Evolutionary conservation across 2,888 invertebrate species (phyloP).

Genomic region (Rhagonycha fulva): DNA sequence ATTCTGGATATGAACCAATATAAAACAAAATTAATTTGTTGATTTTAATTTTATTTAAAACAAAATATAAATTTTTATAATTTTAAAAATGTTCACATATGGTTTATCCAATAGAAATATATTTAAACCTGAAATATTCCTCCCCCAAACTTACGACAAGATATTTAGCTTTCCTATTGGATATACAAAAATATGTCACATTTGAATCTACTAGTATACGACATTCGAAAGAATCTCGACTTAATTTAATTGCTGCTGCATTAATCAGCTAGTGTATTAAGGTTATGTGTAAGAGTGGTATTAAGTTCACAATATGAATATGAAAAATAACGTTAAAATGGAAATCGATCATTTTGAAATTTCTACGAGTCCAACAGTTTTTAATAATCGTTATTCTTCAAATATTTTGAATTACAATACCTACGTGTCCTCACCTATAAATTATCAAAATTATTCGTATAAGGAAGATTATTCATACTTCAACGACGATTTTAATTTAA

Average conservation of each 20-base stretch:
- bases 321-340: constrained; percentile 37
- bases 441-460: neutral
- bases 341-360: constrained; percentile 35
- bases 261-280: constrained; percentile 29
- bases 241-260: constrained; percentile 38
- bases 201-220: constrained; percentile 35
- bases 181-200: constrained; percentile 38
- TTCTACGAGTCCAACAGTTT: constrained; percentile 25
- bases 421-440: constrained; percentile 15
- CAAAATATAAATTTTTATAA: neutral
- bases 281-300: constrained; percentile 18
- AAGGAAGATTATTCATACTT: neutral
- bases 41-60: too few relatives aligned
- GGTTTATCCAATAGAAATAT: constrained; percentile 29
- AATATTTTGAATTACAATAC: constrained; percentile 21
- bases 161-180: constrained; percentile 37
- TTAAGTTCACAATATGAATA: constrained; percentile 32
- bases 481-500: neutral
- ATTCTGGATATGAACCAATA: too few relatives aligned
- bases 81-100: neutral
- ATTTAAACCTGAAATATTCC: constrained; percentile 16
- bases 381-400: constrained; percentile 12
- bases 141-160: constrained; percentile 13
- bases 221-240: constrained; percentile 32
- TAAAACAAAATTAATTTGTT: too few relatives aligned